phyloP scores from a whole-genome alignment of 2,888 invertebrate species.

The Erebia aethiops region DNA sequence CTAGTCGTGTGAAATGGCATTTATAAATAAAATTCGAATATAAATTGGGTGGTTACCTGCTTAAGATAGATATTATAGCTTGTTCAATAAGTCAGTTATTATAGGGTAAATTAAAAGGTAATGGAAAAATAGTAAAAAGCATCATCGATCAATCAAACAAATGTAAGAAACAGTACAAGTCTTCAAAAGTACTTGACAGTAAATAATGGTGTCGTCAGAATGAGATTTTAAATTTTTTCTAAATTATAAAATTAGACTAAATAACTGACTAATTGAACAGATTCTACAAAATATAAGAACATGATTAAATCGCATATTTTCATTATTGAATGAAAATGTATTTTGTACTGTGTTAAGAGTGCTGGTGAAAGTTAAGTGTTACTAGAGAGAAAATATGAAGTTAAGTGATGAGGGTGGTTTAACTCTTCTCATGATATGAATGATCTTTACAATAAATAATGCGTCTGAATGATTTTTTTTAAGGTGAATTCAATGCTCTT shows the following conservation, averaged over 20 bases:
- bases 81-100: no score
- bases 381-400: slow-evolving; percentile 36
- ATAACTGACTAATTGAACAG: no score
- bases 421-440: not conserved
- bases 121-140: no score
- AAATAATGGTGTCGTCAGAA: no score
- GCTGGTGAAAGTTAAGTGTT: slow-evolving; percentile 27
- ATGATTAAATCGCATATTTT: slow-evolving; percentile 2
- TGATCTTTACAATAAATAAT: not conserved
- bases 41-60: not conserved
- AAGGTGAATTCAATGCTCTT: not conserved
- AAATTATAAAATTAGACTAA: no score
- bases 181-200: no score
- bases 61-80: not conserved
- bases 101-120: no score
- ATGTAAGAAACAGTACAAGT: no score
- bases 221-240: no score
- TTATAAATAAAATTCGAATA: slow-evolving; percentile 4
- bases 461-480: not conserved
- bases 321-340: not conserved
- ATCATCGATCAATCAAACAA: no score
- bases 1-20: slow-evolving; percentile 19
- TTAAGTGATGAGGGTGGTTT: slow-evolving; percentile 17
- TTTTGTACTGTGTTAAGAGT: slow-evolving; percentile 31
- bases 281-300: not conserved